These are phyloP conservation scores for Schizotus pectinicornis DNA, from an alignment of 2,888 invertebrate species.

Conservation along the genomic window DNA sequence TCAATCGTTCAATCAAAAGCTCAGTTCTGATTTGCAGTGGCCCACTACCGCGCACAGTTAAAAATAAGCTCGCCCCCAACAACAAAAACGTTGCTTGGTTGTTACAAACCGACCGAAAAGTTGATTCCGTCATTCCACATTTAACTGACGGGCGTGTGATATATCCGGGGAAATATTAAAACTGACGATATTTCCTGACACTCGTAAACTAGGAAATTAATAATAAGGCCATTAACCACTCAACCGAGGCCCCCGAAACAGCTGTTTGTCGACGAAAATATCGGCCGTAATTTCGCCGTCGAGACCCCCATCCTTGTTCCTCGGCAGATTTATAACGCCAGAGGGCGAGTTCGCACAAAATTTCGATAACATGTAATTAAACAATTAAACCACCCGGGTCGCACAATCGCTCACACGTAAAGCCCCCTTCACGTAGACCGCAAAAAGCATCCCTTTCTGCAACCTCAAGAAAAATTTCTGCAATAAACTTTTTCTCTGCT, in stretches of 20 bases:
- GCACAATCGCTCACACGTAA: too few species aligned
- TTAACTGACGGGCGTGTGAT: conserved; percentile 8
- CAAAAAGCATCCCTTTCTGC: too few species aligned
- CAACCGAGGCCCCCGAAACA: conserved; percentile 8
- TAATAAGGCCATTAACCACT: conserved; percentile 29
- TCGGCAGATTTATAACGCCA: neutral
- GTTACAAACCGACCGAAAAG: neutral
- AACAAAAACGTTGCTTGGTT: neutral
- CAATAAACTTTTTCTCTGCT: too few species aligned
- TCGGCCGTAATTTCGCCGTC: conserved; percentile 1
- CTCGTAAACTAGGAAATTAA: conserved; percentile 30
- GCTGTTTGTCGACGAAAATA: conserved; percentile 7
- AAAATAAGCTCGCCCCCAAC: conserved; percentile 6
- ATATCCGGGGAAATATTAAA: conserved; percentile 24
- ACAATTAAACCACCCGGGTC: too few species aligned
- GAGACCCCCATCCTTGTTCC: neutral
- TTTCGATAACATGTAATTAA: too few species aligned
- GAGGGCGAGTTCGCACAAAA: too few species aligned
- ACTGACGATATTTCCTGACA: conserved; percentile 25
- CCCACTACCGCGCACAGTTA: conserved; percentile 1
- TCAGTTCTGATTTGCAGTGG: neutral
- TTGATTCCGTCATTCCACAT: conserved; percentile 10
- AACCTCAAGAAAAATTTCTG: too few species aligned
- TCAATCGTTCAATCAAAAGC: conserved; percentile 4
- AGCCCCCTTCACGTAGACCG: too few species aligned